Base-by-base conservation (phyloP, 2,113 vertebrate genomes). In the Anser brachyrhynchus region DNA sequence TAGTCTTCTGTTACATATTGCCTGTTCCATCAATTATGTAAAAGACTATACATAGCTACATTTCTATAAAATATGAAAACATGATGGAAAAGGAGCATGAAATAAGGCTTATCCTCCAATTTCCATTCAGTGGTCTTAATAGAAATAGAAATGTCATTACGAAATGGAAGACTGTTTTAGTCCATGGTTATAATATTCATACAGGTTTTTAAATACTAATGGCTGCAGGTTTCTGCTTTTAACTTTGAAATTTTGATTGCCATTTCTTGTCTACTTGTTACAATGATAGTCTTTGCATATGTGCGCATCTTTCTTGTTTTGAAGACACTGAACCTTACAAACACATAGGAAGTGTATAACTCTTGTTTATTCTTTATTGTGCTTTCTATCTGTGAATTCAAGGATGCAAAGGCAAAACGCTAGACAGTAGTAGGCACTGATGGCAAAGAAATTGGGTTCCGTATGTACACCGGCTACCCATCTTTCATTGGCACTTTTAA, bases 11-110 rank as follows among this genome's bases (percentile, higher is more conserved):
- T 25, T 66, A 29, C 13, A 29, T 26, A 46, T 49, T 46, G 33
- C 57, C 33, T 19, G 20, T 54, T 57, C 61, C 25, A 20, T 54
- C 74, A 65, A 1, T 49, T 66, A 3, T 58, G 4, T 62, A 29
- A 41, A 64, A 79, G 35, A 26, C 7, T 55, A 3, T 70, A n/a
- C 0, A 0, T 26, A 66, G 17, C 8, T 71, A 19, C 17, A 52
- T 3, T 70, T 62, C 7, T 1, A 20, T 43, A 21, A 85, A 80
- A 67, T 74, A 43, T 1, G 1, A 70, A 72, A 59, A 13, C 9
- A 49, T 66, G 37, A 20, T 35, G 8, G 72, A 31, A 15, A n/a
- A 76, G 19, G 54, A 16, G 4, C 49, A 9, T 46, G 14, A 20
- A 43, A 25, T 31, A 51, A 71, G 4, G 7, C 11, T 64, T 84